A percentile compares a stretch with the other conserved stretches of the same genome.
phyloP scores from a whole-genome alignment of 2,113 vertebrate species.

The Spea bombifrons region DNA sequence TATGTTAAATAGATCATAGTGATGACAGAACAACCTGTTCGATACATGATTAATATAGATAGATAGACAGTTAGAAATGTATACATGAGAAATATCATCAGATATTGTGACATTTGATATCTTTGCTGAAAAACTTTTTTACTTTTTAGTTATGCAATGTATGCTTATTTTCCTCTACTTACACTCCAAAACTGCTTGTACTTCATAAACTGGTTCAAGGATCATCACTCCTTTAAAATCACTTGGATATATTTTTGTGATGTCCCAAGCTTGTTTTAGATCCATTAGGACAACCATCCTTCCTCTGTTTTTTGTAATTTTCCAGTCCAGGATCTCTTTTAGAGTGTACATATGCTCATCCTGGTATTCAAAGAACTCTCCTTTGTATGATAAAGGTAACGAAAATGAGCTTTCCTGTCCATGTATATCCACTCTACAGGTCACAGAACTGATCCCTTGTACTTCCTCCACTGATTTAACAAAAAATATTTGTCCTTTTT shows the following conservation, averaged over 20 bases:
- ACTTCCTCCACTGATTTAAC: slow-evolving; percentile 60
- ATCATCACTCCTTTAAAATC: slow-evolving; percentile 64
- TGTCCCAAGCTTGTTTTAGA: slow-evolving; percentile 53
- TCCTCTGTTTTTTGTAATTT: slow-evolving; percentile 71
- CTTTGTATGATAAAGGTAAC: slow-evolving; percentile 67
- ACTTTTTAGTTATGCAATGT: no score
- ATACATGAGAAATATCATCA: no score
- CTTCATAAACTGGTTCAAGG: slow-evolving; percentile 75
- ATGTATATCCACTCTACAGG: slow-evolving; percentile 62
- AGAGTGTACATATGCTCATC: slow-evolving; percentile 79
- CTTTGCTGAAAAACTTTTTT: no score
- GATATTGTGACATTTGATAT: no score
- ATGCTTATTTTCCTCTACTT: slow-evolving; percentile 57
- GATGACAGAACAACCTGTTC: no score
- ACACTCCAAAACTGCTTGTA: slow-evolving; percentile 79
- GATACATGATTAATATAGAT: no score
- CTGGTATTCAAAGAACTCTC: slow-evolving; percentile 75
- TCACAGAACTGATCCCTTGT: slow-evolving; percentile 55
- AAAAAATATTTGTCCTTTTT: slow-evolving; percentile 62
- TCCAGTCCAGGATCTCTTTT: slow-evolving; percentile 77
- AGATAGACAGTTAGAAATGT: no score
- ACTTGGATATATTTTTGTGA: slow-evolving; percentile 59
- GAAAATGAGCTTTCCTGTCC: slow-evolving; percentile 59
- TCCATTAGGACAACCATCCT: slow-evolving; percentile 67
- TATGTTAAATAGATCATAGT: no score